These are phyloP conservation scores for Calypte anna DNA, from an alignment of 2,113 vertebrate species.

Conservation along the genomic window DNA sequence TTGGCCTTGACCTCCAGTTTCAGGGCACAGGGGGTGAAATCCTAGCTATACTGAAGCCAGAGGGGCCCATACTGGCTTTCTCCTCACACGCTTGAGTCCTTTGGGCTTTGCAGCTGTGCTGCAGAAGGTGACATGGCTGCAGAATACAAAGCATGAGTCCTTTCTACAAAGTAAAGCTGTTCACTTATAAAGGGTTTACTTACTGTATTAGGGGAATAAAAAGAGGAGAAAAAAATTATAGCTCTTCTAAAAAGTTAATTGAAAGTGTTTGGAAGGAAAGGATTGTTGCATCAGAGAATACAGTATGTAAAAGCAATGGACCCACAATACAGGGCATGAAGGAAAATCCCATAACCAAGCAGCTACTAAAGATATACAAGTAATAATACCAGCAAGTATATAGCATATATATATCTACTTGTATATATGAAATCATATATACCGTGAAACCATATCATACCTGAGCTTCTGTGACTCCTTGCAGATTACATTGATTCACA, in stretches of 20 bases:
- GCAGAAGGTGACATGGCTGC: background rate
- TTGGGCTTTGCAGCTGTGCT: constrained; percentile 38
- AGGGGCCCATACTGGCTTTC: constrained; percentile 32
- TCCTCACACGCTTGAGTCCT: constrained; percentile 18
- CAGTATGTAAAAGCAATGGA: accelerated
- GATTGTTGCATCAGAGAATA: background rate
- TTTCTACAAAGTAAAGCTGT: background rate
- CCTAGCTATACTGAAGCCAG: constrained; percentile 44
- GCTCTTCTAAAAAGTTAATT: background rate
- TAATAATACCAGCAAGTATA: background rate
- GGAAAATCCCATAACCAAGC: background rate
- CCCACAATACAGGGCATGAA: background rate
- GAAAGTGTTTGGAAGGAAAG: background rate
- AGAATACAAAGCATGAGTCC: background rate
- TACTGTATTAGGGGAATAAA: background rate
- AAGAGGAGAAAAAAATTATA: accelerated
- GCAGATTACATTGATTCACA: background rate
- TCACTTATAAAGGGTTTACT: background rate
- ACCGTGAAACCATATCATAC: background rate
- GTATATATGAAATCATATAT: too few relatives aligned
- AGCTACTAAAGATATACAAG: background rate
- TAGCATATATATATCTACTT: background rate
- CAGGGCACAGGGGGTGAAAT: constrained; percentile 64
- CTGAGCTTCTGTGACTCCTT: background rate
- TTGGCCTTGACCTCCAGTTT: constrained; percentile 58